Conservation (phyloP, 2,113 vertebrate species). For the Scomber scombrus region DNA sequence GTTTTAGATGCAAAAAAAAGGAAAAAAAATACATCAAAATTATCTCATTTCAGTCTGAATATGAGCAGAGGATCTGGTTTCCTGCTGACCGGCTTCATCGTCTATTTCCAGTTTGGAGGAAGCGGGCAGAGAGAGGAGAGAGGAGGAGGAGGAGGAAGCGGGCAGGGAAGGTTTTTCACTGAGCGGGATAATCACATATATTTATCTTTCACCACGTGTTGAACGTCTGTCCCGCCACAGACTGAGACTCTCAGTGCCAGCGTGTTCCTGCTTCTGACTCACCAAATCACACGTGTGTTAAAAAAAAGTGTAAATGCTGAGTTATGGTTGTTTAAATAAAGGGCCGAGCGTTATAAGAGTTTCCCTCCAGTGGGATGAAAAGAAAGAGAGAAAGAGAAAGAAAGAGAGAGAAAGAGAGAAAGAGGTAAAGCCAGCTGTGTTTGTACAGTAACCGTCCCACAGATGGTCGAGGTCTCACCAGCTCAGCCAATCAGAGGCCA, state of each 20-base stretch:
- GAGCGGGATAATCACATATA: constrained; percentile 43
- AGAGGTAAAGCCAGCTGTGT: constrained; percentile 22
- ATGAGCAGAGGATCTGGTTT: neutral
- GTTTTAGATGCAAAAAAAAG: too few species aligned
- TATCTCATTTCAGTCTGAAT: neutral
- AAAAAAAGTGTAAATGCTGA: neutral
- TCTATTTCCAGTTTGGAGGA: neutral
- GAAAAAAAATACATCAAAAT: too few species aligned
- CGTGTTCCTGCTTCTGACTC: neutral
- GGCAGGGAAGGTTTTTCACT: neutral
- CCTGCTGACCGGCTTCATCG: too few species aligned
- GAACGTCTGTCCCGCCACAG: constrained; percentile 16
- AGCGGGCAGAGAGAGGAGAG: constrained; percentile 6
- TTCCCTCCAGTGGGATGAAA: neutral
- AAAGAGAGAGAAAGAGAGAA: neutral
- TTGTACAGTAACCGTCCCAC: constrained; percentile 7
- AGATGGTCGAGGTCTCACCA: constrained; percentile 22
- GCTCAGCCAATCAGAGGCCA: constrained; percentile 17
- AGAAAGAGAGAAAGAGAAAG: neutral
- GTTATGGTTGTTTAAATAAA: too few species aligned
- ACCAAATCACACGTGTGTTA: too few species aligned
- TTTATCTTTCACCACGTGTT: constrained; percentile 45
- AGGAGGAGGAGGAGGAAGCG: too few species aligned
- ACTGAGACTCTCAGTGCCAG: neutral
- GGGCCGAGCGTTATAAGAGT: neutral